These are phyloP conservation scores for Proctacanthus coquilletti DNA, from an alignment of 1,140 invertebrate genomes.

Conservation along the genomic window DNA sequence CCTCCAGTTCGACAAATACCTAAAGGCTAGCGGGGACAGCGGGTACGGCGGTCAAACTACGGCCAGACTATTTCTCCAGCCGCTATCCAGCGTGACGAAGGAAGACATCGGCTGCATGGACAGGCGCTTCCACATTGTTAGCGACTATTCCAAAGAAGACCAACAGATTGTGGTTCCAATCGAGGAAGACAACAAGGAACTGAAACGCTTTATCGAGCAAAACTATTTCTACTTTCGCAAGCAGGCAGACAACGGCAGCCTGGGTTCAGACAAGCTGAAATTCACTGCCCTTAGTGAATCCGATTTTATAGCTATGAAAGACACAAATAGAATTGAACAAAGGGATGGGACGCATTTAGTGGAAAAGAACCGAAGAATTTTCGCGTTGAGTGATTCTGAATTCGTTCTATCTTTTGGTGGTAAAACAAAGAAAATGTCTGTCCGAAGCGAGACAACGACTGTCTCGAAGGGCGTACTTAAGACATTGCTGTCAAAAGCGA, in stretches of 20 bases:
- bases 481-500: slow-evolving; percentile 7
- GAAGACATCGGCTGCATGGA: not conserved
- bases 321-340: slow-evolving; percentile 6
- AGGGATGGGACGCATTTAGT: not conserved
- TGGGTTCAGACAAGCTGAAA: slow-evolving; percentile 8
- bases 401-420: slow-evolving; percentile 19
- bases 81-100: slow-evolving; percentile 2
- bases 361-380: slow-evolving; percentile 12
- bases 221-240: slow-evolving; percentile 28
- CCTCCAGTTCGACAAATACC: slow-evolving; percentile 10
- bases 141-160: slow-evolving; percentile 23
- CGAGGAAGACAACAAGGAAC: slow-evolving; percentile 27
- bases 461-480: not conserved
- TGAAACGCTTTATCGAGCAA: slow-evolving; percentile 29
- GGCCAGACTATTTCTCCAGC: not conserved
- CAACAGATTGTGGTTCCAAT: slow-evolving; percentile 21
- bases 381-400: slow-evolving; percentile 25
- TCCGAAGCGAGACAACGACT: not conserved
- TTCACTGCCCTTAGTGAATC: slow-evolving; percentile 23
- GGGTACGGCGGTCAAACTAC: too few relatives aligned
- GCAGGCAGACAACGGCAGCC: slow-evolving; percentile 11
- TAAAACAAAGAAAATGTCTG: not conserved
- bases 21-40: too few relatives aligned
- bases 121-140: slow-evolving; percentile 17
- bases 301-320: slow-evolving; percentile 24